Conservation (phyloP, 2,888 invertebrate genomes). For the Athalia rosae region DNA sequence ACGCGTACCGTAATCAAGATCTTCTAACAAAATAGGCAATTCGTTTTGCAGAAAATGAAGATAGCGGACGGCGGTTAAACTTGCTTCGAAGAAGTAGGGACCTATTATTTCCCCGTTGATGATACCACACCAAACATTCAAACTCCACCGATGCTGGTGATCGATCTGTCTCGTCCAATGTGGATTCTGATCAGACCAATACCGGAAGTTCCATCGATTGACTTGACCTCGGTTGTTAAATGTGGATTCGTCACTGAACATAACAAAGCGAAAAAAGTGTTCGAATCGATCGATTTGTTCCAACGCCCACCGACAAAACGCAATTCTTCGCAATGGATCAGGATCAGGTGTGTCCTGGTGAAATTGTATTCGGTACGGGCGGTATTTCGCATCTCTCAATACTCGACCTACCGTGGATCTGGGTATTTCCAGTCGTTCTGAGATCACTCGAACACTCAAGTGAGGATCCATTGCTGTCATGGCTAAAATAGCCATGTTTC, state of each 20-base stretch:
- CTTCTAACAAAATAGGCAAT: conserved; percentile 46
- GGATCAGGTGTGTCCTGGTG: conserved; percentile 46
- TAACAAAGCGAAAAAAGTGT: conserved; percentile 22
- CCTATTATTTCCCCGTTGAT: conserved; percentile 21
- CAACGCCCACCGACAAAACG: conserved; percentile 43
- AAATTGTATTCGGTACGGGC: conserved; percentile 45
- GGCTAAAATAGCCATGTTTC: conserved; percentile 46
- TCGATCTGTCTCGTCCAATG: conserved; percentile 45
- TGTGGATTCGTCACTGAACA: conserved; percentile 42
- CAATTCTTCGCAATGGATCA: conserved; percentile 46
- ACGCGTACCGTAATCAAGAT: conserved; percentile 47
- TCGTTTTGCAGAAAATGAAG: conserved; percentile 51
- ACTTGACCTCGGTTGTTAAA: conserved; percentile 40
- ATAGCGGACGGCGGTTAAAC: conserved; percentile 51
- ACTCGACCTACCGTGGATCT: conserved; percentile 40
- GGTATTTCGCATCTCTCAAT: conserved; percentile 26
- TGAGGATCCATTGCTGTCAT: conserved; percentile 45
- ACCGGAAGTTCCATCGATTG: conserved; percentile 33
- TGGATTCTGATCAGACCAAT: conserved; percentile 47
- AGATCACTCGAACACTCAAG: conserved; percentile 46
- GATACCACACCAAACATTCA: conserved; percentile 25
- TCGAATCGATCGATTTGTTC: conserved; percentile 1
- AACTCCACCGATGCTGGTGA: conserved; percentile 47
- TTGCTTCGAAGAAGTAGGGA: conserved; percentile 47
- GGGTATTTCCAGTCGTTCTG: conserved; percentile 43